Conservation (phyloP, 2,113 vertebrate genomes). For the Scophthalmus maximus region DNA sequence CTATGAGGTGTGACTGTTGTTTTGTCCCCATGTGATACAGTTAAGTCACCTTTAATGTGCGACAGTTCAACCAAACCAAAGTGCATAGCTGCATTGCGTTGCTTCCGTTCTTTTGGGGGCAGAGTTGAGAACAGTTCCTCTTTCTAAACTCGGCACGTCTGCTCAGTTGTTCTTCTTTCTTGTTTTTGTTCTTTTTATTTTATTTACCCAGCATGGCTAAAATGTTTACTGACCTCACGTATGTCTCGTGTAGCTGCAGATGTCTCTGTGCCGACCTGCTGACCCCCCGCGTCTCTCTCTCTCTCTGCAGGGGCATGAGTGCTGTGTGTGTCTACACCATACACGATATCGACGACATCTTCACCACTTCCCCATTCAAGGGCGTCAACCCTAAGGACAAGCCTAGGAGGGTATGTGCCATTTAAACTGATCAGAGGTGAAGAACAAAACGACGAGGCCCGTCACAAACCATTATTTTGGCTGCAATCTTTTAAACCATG, state of each 20-base stretch:
- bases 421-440: background rate
- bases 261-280: background rate
- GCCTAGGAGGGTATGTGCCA: conserved; percentile 59
- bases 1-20: too few relatives aligned
- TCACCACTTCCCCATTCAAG: conserved; percentile 57
- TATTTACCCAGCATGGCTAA: background rate
- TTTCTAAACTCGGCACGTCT: background rate
- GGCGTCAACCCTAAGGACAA: fast-evolving
- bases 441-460: too few relatives aligned
- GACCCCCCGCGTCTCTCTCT: conserved; percentile 26
- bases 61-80: too few relatives aligned
- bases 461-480: too few relatives aligned
- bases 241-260: background rate
- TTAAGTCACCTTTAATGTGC: too few relatives aligned
- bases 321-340: conserved; percentile 79
- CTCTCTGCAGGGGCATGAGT: conserved; percentile 71
- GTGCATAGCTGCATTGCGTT: background rate
- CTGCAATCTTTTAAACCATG: too few relatives aligned
- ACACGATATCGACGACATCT: conserved; percentile 61
- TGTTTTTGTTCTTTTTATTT: background rate
- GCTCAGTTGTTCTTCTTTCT: too few relatives aligned
- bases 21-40: too few relatives aligned
- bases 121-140: background rate
- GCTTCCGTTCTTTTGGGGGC: background rate
- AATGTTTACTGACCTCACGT: background rate